phyloP scores from a whole-genome alignment of 2,888 invertebrate genomes.

The Aphelenchoides bicaudatus region DNA sequence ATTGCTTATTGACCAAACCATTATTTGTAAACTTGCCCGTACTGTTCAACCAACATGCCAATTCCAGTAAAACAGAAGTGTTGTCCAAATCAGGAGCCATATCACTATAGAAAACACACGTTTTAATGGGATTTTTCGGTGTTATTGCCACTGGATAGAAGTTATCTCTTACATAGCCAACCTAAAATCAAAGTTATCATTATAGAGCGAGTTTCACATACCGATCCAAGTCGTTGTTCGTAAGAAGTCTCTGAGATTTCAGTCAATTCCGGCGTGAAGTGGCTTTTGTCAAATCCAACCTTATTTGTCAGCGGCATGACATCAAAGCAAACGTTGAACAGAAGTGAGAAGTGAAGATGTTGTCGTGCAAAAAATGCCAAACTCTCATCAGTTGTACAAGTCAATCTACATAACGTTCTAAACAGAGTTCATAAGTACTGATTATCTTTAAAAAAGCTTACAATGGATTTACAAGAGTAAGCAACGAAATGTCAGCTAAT shows the following conservation, averaged over 20 bases:
- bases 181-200: not conserved
- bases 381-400: not conserved
- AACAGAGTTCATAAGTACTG: not conserved
- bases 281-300: not conserved
- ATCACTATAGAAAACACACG: no score
- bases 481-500: conserved; percentile 18
- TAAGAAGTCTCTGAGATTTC: not conserved
- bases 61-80: conserved; percentile 1
- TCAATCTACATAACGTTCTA: conserved; percentile 2
- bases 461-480: conserved; percentile 18
- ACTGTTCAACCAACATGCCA: conserved; percentile 4
- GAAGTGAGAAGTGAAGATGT: not conserved
- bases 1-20: not conserved
- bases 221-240: not conserved
- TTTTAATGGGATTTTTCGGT: no score
- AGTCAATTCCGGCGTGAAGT: not conserved
- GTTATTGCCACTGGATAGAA: conserved; percentile 2
- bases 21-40: conserved; percentile 1
- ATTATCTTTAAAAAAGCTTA: conserved; percentile 1
- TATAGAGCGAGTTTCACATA: not conserved
- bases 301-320: not conserved
- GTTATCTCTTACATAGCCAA: not conserved
- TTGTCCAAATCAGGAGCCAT: not conserved
- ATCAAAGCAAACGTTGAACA: not conserved
- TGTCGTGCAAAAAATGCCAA: conserved; percentile 2